These are phyloP conservation scores for Parambassis ranga DNA, from an alignment of 2,797 vertebrate species.

Conservation along the genomic window DNA sequence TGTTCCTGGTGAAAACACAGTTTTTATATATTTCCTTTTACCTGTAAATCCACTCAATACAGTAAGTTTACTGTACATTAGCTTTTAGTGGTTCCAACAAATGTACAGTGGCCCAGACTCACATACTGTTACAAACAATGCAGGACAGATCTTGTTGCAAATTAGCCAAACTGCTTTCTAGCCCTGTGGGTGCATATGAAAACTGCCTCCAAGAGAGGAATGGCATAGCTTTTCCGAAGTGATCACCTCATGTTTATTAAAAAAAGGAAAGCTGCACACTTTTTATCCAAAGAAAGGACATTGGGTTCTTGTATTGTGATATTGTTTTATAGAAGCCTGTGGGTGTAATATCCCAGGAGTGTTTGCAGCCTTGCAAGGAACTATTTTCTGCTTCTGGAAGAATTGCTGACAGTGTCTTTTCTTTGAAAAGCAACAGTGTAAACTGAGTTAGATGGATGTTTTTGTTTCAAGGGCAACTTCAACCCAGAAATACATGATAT, in stretches of 20 bases:
- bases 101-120: not conserved
- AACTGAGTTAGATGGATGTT: constrained; percentile 42
- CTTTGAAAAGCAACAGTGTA: constrained; percentile 49
- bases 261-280: not conserved
- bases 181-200: constrained; percentile 1
- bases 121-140: constrained; percentile 4
- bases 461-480: constrained; percentile 47
- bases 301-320: constrained; percentile 12
- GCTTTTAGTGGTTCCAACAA: constrained; percentile 1
- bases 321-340: constrained; percentile 20
- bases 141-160: constrained; percentile 35
- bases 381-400: constrained; percentile 38
- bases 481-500: constrained; percentile 34
- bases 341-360: constrained; percentile 4
- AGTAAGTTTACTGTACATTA: not conserved
- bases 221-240: constrained; percentile 14
- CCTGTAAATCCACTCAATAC: not conserved
- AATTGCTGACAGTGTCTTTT: constrained; percentile 42
- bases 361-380: constrained; percentile 44
- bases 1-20: not conserved
- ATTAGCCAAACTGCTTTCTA: constrained; percentile 21
- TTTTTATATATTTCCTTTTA: not conserved
- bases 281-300: constrained; percentile 1
- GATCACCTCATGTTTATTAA: not conserved
- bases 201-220: not conserved